Base-by-base conservation (phyloP, 1,140 invertebrate species). In the Phymorhynchus buccinoides region DNA sequence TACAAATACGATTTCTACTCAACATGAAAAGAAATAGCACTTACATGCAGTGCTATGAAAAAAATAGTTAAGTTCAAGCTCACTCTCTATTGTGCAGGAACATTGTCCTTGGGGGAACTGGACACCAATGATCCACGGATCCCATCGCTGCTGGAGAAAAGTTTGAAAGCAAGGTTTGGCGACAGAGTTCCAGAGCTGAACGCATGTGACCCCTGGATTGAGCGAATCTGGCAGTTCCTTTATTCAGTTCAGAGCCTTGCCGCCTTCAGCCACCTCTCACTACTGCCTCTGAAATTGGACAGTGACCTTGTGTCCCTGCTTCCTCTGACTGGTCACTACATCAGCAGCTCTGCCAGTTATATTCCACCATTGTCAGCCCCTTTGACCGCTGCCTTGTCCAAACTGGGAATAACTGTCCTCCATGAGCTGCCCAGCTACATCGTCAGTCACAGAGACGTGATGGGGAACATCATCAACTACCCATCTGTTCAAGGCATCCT, bases 381-480 rank as follows among this genome's bases (percentile, higher is more conserved):
- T 7, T n/a, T 86, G 12, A 32, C 71, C 22, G n/a, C 27, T 4
- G 35, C 44, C 2, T 48, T 86, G 14, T 16, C 71, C 30, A 83
- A 80, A n/a, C 77, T 86, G 66, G 81, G 73, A 1, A 71, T 86
- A 14, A 48, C 62, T 2, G 80, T 83, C 27, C 73, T 86, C 22
- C 56, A 42, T n/a, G 41, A 37, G 16, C 16, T 86, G 14, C 85
- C 85, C 27, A 22, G 66, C 9, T 83, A 78, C 27, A 62, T 86
- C 35, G 30, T 42, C 30, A 44, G 81, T 30, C 52, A 77, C 56
- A 16, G n/a, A 0, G n/a, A 75, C 16, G 7, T 78, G 32, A 37
- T 83, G 73, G 85, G 85, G 9, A 32, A 6, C 35, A 48, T 83
- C 22, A 48, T 86, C 39, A 73, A 83, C 32, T 86, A 83, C 56